Evolutionary conservation across 2,888 invertebrate species (phyloP), one percentile per base, ranked within the genome.

Genomic region (Tridacna gigas): DNA sequence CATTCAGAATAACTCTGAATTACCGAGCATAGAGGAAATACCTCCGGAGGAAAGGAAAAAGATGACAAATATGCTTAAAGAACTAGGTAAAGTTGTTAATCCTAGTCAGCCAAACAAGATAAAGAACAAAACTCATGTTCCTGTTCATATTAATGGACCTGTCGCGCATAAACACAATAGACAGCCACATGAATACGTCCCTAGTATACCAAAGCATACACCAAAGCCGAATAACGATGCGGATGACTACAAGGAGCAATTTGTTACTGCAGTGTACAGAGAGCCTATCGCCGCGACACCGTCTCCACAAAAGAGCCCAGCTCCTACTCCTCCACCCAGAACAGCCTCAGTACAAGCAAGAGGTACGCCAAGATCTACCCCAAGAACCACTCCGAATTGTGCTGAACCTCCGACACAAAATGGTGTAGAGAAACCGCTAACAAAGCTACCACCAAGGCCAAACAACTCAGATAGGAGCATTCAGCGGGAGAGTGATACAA

Each of bases 241-340:
- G 66, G 81, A 77, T 25, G 80, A 79, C 12, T 80, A 82, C 18
- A 90, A 91, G 61, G 93, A 93, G 26, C 86, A 86, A 56, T 90
- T 93, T 82, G 93, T 93, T 3, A 92, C 90, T 37, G 93, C 91
- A 20, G 90, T 91, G 0, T 93, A 93, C 74, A 79, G 92, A 26
- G 93, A 93, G 79, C 93, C 93, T 7, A 88, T 93, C 1, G 89
- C 90, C 2, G 82, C 81, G 11, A 83, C 89, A 20, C 74, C 83
- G 15, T 87, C 88, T 9, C 89, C 89, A 25, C 78, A 87, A 45
- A 82, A 82, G 51, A 89, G 89, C 71, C 90, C 89, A 3, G 78
- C 74, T 26, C 82, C 80, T 60, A 86, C 88, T 0, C 86, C 84
- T 5, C 84, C 88, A 15, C 63, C 80, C 25, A 63, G 78, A 66